Evolutionary conservation across 2,797 vertebrate species (phyloP), one percentile per base, ranked within the genome.

Genomic region (Rhinophrynus dorsalis): DNA sequence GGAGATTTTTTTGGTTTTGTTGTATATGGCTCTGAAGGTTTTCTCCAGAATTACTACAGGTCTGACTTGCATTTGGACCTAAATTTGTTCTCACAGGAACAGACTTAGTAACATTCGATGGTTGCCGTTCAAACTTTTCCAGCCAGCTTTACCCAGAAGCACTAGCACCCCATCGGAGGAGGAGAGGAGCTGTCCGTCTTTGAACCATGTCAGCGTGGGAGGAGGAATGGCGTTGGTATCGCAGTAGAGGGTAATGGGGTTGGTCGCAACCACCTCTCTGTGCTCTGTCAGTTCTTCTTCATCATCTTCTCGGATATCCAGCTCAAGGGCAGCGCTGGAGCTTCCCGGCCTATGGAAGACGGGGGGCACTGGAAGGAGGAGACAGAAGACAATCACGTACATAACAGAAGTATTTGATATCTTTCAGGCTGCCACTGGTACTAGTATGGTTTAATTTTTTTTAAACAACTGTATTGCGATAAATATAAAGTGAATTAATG

Each of bases 141-240:
- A 40, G 37, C 6, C 68, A 27, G 40, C 0, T 6, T 68, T 37
- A 98, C 96, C 95, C 86, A 94, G 91, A 23, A 94, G 82, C 1
- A 98, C 45, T 1, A 89, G 62, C 45, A 89, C 76, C 15, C 92
- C 85, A 0, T 90, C 89, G 0, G 82, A 17, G 0, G 87, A 75
- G 0, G 83, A 83, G 29, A 98, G 90, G 60, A 86, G 90, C 50
- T 77, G 84, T 12, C 90, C 93, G 0, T 94, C 88, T 72, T 89
- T 89, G 85, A 89, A 95, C 96, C 96, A 98, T 81, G 85, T 92
- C 77, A 97, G 86, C 37, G 78, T 82, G 0, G 94, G 91, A 0
- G 93, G 86, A 0, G 95, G 94, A 44, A 94, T 80, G 4, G 95
- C 93, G 0, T 89, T 94, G 70, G 90, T 95, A 78, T 98, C 92